Evolutionary conservation across 23 tunicate genomes (phyloP), one percentile per base, ranked within the genome.

Genomic region (Oikopleura albicans): DNA sequence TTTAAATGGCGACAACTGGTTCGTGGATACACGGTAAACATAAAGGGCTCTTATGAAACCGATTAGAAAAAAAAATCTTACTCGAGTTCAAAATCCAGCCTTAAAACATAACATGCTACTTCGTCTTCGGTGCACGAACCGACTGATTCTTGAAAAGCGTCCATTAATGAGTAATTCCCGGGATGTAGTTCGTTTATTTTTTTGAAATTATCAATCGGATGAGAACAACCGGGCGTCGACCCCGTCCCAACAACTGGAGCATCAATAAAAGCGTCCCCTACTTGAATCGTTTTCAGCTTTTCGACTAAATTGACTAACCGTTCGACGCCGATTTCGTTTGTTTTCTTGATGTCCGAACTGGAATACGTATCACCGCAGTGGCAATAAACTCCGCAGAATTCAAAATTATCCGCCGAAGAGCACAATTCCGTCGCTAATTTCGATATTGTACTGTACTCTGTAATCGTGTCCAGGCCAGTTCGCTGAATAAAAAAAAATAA

Each of bases 361-460:
- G 35, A 71, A 71, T 71, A 71, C 28, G 79, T 31, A 71, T 71
- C 34, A 22, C 79, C 79, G 79, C 79, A 71, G 35, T 71, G 79
- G 31, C 31, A 22, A 37, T 71, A 71, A 27, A 71, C 4, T 16
- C 79, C 79, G 4, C 2, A 2, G 37, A 71, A 71, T 16, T 16
- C 35, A 29, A 71, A 71, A 4, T 2, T 4, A 71, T 27, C 33
- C 31, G 33, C 34, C 33, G 37, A 16, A 12, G 33, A 34, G 28
- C 4, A 71, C 2, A 71, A 16, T 16, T 37, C 37, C 35, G 37
- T 12, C 28, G 35, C 34, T 31, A 71, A 12, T 16, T 27, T 16
- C 4, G 36, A 71, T 22, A 71, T 71, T 71, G 28, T 31, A 16
- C 34, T 29, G 28, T 71, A 34, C 37, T 71, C 37, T 16, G 27